A percentile compares a stretch with the other conserved stretches of the same genome.
Conservation (phyloP, 2,888 invertebrate genomes). For the Harpagoxenus sublaevis region DNA sequence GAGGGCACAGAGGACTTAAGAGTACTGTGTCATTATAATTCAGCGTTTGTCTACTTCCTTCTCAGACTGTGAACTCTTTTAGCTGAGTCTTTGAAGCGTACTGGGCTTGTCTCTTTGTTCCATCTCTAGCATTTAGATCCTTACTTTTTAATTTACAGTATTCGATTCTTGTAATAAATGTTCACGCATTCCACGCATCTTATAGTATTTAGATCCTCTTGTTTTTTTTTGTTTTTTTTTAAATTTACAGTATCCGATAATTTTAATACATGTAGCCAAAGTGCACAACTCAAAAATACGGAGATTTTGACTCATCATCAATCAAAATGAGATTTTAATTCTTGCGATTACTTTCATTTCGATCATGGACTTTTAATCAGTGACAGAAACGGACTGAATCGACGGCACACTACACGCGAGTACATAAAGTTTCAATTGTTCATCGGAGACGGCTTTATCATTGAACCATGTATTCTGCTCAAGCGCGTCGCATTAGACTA, state of each 20-base stretch:
- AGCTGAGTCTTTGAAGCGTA: neutral
- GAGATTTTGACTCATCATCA: neutral
- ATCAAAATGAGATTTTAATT: conserved; percentile 6
- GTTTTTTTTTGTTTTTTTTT: neutral
- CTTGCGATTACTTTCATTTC: conserved; percentile 1
- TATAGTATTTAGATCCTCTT: neutral
- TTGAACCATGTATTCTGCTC: neutral
- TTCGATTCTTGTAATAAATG: conserved; percentile 13
- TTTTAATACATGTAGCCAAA: neutral
- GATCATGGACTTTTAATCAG: neutral
- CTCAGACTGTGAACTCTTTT: neutral
- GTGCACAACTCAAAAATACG: neutral
- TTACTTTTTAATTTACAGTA: conserved; percentile 13
- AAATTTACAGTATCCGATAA: conserved; percentile 7
- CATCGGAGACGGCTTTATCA: neutral
- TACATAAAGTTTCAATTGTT: conserved; percentile 10
- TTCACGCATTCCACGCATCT: conserved; percentile 18
- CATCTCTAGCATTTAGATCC: neutral
- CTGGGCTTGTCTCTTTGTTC: neutral
- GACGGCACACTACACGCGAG: neutral
- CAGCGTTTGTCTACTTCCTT: neutral
- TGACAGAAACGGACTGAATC: conserved; percentile 21
- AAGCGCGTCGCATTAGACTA: neutral
- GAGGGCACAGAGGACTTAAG: neutral
- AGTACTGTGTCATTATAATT: neutral